These are phyloP conservation scores for Sycophila texana DNA, from an alignment of 2,888 invertebrate genomes.

Conservation along the genomic window DNA sequence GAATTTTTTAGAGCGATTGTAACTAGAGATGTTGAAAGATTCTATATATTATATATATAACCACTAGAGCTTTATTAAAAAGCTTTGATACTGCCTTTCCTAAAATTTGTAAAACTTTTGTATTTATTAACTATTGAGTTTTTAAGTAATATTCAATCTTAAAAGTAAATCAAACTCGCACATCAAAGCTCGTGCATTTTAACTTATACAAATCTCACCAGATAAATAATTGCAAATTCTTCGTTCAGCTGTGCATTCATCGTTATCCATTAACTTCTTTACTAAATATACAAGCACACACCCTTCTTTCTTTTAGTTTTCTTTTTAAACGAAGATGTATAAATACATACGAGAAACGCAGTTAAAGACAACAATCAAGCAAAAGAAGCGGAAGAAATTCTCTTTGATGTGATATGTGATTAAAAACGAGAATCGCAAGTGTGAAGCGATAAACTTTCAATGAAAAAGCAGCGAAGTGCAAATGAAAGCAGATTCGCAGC, in stretches of 20 bases:
- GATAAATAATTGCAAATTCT: constrained; percentile 47
- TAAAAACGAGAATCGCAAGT: constrained; percentile 28
- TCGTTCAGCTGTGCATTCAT: constrained; percentile 50
- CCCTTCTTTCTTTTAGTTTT: constrained; percentile 23
- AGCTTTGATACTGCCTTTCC: constrained; percentile 56
- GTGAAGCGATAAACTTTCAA: constrained; percentile 39
- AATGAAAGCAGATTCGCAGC: constrained; percentile 21
- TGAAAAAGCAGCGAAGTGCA: constrained; percentile 40
- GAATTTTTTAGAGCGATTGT: constrained; percentile 45
- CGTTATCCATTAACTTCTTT: constrained; percentile 33
- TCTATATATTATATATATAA: constrained; percentile 35
- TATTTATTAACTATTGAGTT: constrained; percentile 45
- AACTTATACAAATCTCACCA: constrained; percentile 21
- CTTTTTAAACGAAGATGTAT: constrained; percentile 34
- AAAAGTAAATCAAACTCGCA: constrained; percentile 28
- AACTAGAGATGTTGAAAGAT: constrained; percentile 33
- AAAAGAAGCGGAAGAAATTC: constrained; percentile 27
- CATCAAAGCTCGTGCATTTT: constrained; percentile 27
- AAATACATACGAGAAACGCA: constrained; percentile 23
- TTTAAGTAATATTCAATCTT: constrained; percentile 32
- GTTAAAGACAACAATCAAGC: constrained; percentile 25
- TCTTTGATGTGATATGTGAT: constrained; percentile 56
- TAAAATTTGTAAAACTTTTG: constrained; percentile 54
- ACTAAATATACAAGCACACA: constrained; percentile 25
- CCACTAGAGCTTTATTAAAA: constrained; percentile 41